A percentile compares a stretch with the other conserved stretches of the same genome.
Evolutionary conservation across 2,113 vertebrate species (phyloP).

Genomic region (Gopherus evgoodei): DNA sequence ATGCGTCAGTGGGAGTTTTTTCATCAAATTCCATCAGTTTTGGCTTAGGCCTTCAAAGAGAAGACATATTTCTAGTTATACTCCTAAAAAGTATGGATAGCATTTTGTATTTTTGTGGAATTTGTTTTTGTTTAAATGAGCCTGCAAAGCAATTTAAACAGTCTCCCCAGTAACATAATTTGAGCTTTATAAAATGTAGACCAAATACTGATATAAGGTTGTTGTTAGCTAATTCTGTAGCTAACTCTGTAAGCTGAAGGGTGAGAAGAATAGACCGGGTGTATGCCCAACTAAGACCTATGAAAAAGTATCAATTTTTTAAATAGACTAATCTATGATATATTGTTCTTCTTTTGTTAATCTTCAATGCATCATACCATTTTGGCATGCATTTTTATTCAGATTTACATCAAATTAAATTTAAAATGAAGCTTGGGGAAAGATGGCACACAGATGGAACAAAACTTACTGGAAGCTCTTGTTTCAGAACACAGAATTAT

Average conservation of each 20-base stretch:
- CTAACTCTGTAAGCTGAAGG: neutral
- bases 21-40: neutral
- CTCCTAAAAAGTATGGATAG: neutral
- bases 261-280: neutral
- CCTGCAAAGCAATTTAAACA: constrained; percentile 1
- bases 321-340: neutral
- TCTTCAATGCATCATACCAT: neutral
- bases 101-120: neutral
- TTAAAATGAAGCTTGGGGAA: neutral
- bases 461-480: neutral
- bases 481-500: neutral
- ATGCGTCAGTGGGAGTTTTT: neutral
- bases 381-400: neutral
- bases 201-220: neutral
- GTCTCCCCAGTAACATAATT: neutral
- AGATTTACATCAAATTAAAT: neutral
- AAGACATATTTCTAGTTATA: neutral
- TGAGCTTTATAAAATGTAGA: neutral
- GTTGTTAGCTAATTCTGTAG: neutral
- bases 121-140: neutral
- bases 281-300: neutral
- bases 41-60: neutral
- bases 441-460: neutral
- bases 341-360: neutral
- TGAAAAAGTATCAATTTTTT: neutral